Base-by-base conservation (phyloP, 2,888 invertebrate genomes). In the Tromatobia lineatoria region DNA sequence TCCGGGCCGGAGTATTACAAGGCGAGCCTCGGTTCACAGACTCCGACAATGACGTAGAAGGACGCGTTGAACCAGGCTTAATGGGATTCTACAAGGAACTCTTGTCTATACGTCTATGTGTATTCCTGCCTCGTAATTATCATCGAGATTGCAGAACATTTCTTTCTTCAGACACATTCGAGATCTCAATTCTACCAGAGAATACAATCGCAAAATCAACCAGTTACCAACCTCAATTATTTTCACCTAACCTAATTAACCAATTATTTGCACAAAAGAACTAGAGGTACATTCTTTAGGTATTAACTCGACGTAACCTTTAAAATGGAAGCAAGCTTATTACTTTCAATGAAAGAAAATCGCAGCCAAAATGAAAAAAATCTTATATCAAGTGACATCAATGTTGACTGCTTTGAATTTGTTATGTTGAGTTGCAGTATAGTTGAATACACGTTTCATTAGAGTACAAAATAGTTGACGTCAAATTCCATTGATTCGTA, bases 1-100 rank as follows among this genome's bases (percentile, higher is more conserved):
- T 20, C 69, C 80, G 77, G 81, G 77, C 73, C 69, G 77, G 84
- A 84, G 80, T 78, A 78, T 78, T 81, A 81, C 84, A 84, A 84
- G 84, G 78, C 81, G 74, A 81, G 80, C 66, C 50, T 83, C 67
- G 80, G 18, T 50, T 71, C 73, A 42, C 25, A 23, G 29, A 7
- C 29, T 50, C 50, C 42, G 78, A 73, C 57, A 76, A 80, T 80
- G 83, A 84, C 80, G 83, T 84, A 47, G 76, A 84, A 77, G 77
- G 77, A 74, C 67, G 66, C 83, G 38, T 77, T 76, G 83, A 81
- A 75, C 81, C 84, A 47, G 57, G 29, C 81, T 78, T 78, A 75
- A 84, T 81, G 78, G 50, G 77, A 78, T 78, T 81, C 84, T 64
- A 78, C 81, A 50, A 78, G 74, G 59, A 81, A 78, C 59, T 69